phyloP scores from a whole-genome alignment of 2,888 invertebrate species.

The Apocheima hispidaria region DNA sequence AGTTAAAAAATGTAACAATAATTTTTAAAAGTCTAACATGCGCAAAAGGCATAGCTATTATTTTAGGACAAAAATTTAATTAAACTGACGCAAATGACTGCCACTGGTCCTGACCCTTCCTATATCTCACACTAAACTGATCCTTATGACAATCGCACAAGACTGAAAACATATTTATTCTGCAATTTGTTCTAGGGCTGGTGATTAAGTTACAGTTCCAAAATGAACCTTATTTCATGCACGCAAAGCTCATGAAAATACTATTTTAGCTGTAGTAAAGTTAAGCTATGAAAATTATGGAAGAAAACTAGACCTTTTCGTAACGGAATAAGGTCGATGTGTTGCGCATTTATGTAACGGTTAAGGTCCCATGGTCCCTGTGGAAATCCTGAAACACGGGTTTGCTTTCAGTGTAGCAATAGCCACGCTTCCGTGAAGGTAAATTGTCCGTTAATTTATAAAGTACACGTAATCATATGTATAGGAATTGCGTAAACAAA shows the following conservation, averaged over 20 bases:
- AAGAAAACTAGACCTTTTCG: conserved; percentile 13
- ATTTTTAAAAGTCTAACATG: conserved; percentile 42
- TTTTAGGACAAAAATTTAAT: conserved; percentile 61
- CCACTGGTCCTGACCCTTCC: conserved; percentile 35
- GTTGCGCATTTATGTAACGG: conserved; percentile 23
- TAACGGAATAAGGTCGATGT: conserved; percentile 9
- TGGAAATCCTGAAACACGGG: conserved; percentile 60
- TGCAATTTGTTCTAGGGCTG: not conserved
- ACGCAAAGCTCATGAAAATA: conserved; percentile 27
- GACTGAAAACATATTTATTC: conserved; percentile 17
- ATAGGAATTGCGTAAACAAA: conserved; percentile 31
- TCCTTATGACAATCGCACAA: conserved; percentile 20
- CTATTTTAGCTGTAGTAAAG: conserved; percentile 41
- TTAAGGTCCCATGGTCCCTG: conserved; percentile 44
- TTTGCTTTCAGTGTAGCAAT: conserved; percentile 57
- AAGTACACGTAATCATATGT: conserved; percentile 41
- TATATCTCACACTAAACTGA: conserved; percentile 24
- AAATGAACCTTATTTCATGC: conserved; percentile 38
- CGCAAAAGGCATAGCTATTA: conserved; percentile 50
- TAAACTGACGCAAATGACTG: conserved; percentile 48
- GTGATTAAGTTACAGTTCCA: conserved; percentile 15
- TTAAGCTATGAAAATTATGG: conserved; percentile 27
- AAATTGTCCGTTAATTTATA: conserved; percentile 55
- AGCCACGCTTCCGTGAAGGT: conserved; percentile 43
- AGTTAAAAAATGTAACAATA: conserved; percentile 43